phyloP scores from a whole-genome alignment of 2,113 vertebrate genomes.

The Seriola rivoliana region DNA sequence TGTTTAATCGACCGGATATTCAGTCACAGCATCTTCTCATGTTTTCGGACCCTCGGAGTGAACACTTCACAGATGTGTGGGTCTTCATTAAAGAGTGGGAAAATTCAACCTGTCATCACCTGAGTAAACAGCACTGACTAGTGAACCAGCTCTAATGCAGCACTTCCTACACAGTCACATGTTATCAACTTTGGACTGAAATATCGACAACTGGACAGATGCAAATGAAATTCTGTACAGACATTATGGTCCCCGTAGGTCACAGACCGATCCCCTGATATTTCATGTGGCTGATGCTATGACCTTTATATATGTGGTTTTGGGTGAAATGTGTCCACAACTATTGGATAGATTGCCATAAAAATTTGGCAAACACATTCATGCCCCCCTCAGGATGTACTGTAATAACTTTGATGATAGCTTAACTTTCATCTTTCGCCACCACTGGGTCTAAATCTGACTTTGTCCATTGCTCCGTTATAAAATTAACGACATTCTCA shows the following conservation, averaged over 20 bases:
- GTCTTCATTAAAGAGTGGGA: neutral
- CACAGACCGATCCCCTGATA: neutral
- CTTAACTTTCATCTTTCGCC: too few species aligned
- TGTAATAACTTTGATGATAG: neutral
- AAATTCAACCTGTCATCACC: neutral
- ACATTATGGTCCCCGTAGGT: neutral
- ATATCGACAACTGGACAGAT: too few species aligned
- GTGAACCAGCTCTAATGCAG: neutral
- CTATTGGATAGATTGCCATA: neutral
- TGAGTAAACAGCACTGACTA: neutral
- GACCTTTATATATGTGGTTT: neutral
- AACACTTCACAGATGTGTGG: neutral
- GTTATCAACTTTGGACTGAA: too few species aligned
- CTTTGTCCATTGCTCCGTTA: neutral
- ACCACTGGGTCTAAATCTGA: neutral
- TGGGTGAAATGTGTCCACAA: neutral
- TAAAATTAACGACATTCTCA: too few species aligned
- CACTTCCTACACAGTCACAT: neutral
- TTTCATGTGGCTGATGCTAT: neutral
- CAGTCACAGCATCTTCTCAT: neutral
- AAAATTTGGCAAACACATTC: neutral
- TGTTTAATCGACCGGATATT: conserved; percentile 20
- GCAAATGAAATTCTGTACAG: neutral
- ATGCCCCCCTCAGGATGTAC: neutral
- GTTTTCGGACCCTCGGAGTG: conserved; percentile 1